Evolutionary conservation across 2,888 invertebrate genomes (phyloP).

Genomic region (Meganola albula): DNA sequence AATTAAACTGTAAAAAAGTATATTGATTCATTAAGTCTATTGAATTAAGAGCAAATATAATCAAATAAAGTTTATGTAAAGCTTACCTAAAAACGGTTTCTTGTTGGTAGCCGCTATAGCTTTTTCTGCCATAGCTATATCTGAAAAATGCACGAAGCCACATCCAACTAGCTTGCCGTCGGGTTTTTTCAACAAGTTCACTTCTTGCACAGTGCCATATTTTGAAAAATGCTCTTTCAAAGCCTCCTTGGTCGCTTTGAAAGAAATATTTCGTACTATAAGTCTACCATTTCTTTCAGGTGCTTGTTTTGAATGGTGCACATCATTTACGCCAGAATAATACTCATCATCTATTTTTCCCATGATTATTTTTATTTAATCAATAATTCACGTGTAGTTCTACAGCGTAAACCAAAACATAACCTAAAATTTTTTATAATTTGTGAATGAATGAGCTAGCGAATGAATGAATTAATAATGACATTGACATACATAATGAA

Average conservation of each 20-base stretch:
- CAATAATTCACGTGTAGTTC: slow-evolving; percentile 38
- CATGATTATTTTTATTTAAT: slow-evolving; percentile 24
- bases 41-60: slow-evolving; percentile 5
- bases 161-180: slow-evolving; percentile 90
- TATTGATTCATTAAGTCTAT: no score
- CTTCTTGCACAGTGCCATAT: slow-evolving; percentile 86
- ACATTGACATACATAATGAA: no score
- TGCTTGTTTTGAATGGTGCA: slow-evolving; percentile 42
- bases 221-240: slow-evolving; percentile 82
- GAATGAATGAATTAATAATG: no score
- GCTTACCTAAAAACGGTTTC: slow-evolving; percentile 78
- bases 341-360: slow-evolving; percentile 35
- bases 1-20: no score
- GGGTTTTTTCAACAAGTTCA: slow-evolving; percentile 83
- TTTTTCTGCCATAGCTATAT: slow-evolving; percentile 86
- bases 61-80: background rate
- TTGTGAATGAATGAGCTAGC: no score
- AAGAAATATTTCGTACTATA: slow-evolving; percentile 82
- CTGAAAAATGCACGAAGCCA: slow-evolving; percentile 91
- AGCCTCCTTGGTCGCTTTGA: slow-evolving; percentile 84
- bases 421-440: slow-evolving; percentile 35
- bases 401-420: slow-evolving; percentile 34
- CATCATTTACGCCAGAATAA: slow-evolving; percentile 32
- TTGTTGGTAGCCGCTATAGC: slow-evolving; percentile 84
- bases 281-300: slow-evolving; percentile 73